A percentile compares a stretch with the other conserved stretches of the same genome.
phyloP scores from a whole-genome alignment of 2,113 vertebrate genomes.

The Cervus canadensis region DNA sequence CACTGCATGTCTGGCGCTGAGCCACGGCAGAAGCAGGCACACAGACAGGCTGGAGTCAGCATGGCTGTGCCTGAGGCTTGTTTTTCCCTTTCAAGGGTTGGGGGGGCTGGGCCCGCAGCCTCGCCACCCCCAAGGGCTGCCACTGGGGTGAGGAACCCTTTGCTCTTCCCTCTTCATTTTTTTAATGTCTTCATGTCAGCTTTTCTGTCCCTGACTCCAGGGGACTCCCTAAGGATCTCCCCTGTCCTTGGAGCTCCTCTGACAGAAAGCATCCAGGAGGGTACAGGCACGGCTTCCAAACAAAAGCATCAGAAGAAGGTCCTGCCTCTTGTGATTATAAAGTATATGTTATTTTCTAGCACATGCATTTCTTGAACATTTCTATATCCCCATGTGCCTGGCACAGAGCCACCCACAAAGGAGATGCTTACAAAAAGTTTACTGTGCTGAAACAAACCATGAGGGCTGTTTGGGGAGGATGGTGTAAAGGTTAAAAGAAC shows the following conservation, averaged over 20 bases:
- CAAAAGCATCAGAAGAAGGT: background rate
- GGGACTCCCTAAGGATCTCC: background rate
- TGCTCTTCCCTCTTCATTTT: background rate
- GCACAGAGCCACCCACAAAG: background rate
- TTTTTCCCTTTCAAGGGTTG: background rate
- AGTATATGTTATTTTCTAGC: background rate
- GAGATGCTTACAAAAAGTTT: background rate
- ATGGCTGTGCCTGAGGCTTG: background rate
- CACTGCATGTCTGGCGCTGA: background rate
- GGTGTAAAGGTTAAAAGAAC: background rate
- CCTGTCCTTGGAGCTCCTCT: background rate
- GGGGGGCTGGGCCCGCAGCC: background rate
- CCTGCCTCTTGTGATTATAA: background rate
- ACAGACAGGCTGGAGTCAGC: slow-evolving; percentile 34
- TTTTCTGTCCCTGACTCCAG: background rate
- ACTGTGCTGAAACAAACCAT: background rate
- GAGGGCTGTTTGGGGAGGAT: background rate
- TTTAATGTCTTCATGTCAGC: background rate
- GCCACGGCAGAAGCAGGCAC: slow-evolving; percentile 20
- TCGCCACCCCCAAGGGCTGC: background rate
- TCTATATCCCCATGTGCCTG: background rate
- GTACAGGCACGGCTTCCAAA: background rate
- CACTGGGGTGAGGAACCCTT: background rate
- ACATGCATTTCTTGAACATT: background rate
- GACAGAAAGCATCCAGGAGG: background rate